Percentiles rank a stretch among this genome's conserved stretches.
Evolutionary conservation across 2,888 invertebrate species (phyloP).

Genomic region (Andrena praecox): DNA sequence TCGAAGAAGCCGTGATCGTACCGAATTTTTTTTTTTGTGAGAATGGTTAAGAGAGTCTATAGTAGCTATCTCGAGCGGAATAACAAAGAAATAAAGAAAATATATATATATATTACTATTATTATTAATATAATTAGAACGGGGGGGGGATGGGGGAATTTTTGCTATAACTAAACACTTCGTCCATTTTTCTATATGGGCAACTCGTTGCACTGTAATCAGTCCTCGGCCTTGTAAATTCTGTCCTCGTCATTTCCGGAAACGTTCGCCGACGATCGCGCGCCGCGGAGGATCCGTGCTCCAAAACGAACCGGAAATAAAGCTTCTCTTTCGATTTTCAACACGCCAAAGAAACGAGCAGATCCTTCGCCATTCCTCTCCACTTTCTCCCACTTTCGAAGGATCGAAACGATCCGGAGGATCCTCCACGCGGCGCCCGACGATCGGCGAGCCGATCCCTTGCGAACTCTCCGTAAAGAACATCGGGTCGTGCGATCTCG

Average conservation of each 20-base stretch:
- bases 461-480: slow-evolving; percentile 37
- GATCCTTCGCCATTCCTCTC: neutral
- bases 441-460: slow-evolving; percentile 26
- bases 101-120: slow-evolving; percentile 53
- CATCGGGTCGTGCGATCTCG: slow-evolving; percentile 45
- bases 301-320: neutral
- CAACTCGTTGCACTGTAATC: slow-evolving; percentile 76
- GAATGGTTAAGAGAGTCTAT: slow-evolving; percentile 58
- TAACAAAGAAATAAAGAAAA: slow-evolving; percentile 56
- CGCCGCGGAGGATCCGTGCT: slow-evolving; percentile 28
- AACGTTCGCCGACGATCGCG: slow-evolving; percentile 33
- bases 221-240: slow-evolving; percentile 75
- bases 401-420: neutral
- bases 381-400: neutral
- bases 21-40: slow-evolving; percentile 59
- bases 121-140: slow-evolving; percentile 54
- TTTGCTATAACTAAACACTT: slow-evolving; percentile 78
- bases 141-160: slow-evolving; percentile 56
- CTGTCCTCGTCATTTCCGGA: slow-evolving; percentile 67
- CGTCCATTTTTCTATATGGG: slow-evolving; percentile 81
- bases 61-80: slow-evolving; percentile 62
- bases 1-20: slow-evolving; percentile 68
- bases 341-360: neutral
- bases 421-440: slow-evolving; percentile 29
- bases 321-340: neutral